Base-by-base conservation (phyloP, 2,113 vertebrate genomes). In the Camarhynchus parvulus region DNA sequence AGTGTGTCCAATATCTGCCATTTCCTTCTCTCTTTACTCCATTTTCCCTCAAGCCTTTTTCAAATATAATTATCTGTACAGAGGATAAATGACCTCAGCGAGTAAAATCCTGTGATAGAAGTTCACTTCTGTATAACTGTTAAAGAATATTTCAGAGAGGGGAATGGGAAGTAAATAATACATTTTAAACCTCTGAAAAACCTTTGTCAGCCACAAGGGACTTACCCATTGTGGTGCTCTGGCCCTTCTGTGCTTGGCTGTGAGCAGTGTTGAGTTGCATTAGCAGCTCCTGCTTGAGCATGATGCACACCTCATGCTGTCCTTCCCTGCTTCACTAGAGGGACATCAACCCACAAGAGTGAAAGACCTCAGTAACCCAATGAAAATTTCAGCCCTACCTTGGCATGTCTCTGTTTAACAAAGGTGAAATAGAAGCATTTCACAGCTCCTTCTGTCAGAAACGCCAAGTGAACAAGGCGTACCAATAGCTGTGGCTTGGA, bases 21-120 rank as follows among this genome's bases (percentile, higher is more conserved):
- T 82, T 91, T 91, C 61, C 28, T 91, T 81, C 42, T 81, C 59
- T 73, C 37, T 89, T 58, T 73, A 44, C n/a, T 89, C 28, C 56
- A 23, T 78, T 89, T 49, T 58, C 35, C 69, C 47, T 83, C 11
- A 75, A 91, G 52, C 52, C 42, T 50, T 93, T 84, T 81, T 87
- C 35, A 62, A 58, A 67, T 87, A 91, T 41, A 83, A 81, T 70
- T 93, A 64, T 74, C 56, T 81, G 7, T 39, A 85, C n/a, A 49
- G 37, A 53, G 28, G 19, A 61, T 82, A 70, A 94, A 85, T 58
- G 0, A 69, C 44, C 52, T 72, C 62, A 88, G 52, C 5, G 2
- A 55, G 31, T 28, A 81, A 52, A 87, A 82, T 46, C 22, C 42
- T 76, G 12, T 58, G 69, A 66, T 37, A 83, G 35, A 74, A 87